Evolutionary conservation across 2,888 invertebrate genomes (phyloP).

Genomic region (Nemotelus pantherinus): DNA sequence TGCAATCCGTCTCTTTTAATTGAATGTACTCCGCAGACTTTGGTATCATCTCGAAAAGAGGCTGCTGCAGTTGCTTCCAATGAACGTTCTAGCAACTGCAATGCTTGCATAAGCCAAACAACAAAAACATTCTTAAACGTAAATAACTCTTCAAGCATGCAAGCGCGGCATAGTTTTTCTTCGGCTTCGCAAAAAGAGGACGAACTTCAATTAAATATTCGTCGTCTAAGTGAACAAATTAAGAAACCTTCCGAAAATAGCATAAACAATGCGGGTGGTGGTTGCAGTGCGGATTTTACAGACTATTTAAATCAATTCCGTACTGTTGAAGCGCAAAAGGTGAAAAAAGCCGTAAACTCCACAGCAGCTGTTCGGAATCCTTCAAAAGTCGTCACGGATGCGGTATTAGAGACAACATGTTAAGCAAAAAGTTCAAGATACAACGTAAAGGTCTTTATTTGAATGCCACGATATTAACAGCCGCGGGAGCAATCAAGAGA

Average conservation of each 20-base stretch:
- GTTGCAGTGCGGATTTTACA: slow-evolving; percentile 53
- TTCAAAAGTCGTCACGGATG: slow-evolving; percentile 56
- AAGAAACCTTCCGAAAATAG: slow-evolving; percentile 46
- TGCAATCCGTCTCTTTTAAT: slow-evolving; percentile 47
- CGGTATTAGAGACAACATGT: slow-evolving; percentile 64
- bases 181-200: slow-evolving; percentile 57
- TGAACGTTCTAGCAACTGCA: slow-evolving; percentile 33
- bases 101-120: slow-evolving; percentile 42
- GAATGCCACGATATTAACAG: no score
- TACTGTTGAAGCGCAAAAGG: slow-evolving; percentile 55
- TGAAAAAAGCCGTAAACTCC: slow-evolving; percentile 22
- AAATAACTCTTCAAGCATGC: slow-evolving; percentile 57
- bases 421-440: slow-evolving; percentile 49
- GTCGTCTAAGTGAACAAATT: slow-evolving; percentile 62
- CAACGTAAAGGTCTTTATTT: no score
- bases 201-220: slow-evolving; percentile 62
- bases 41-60: slow-evolving; percentile 46
- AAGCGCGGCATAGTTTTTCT: slow-evolving; percentile 62
- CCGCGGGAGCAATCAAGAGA: no score
- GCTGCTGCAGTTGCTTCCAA: slow-evolving; percentile 40
- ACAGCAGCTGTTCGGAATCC: slow-evolving; percentile 50
- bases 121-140: slow-evolving; percentile 57
- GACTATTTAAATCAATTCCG: slow-evolving; percentile 57
- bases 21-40: slow-evolving; percentile 49
- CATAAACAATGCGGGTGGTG: not conserved